Evolutionary conservation across 2,888 invertebrate species (phyloP).

Genomic region (Agrotis puta): DNA sequence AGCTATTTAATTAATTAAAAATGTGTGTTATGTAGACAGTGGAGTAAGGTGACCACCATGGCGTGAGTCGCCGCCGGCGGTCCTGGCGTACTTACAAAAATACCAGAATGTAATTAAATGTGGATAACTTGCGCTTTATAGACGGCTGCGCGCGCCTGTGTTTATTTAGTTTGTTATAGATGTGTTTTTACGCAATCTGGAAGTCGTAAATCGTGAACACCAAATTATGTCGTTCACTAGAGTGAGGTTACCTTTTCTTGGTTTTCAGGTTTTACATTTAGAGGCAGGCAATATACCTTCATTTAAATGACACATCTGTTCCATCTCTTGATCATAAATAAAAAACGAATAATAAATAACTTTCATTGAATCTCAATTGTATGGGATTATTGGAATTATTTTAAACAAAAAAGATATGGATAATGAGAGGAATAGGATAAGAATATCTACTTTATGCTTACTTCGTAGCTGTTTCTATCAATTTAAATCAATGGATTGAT

Average conservation of each 20-base stretch:
- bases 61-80: constrained; percentile 85
- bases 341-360: too few species aligned
- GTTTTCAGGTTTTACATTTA: constrained; percentile 44
- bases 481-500: too few species aligned
- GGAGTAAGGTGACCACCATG: constrained; percentile 79
- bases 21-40: constrained; percentile 40
- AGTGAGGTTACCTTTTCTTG: constrained; percentile 79
- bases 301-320: too few species aligned
- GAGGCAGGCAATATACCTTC: neutral
- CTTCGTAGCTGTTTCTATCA: too few species aligned
- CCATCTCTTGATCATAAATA: too few species aligned
- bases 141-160: constrained; percentile 88
- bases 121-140: constrained; percentile 90
- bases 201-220: constrained; percentile 90
- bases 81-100: constrained; percentile 89
- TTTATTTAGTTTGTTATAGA: constrained; percentile 90
- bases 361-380: too few species aligned
- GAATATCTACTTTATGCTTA: too few species aligned
- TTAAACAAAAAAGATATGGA: too few species aligned
- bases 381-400: too few species aligned
- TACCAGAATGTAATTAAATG: constrained; percentile 91
- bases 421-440: too few species aligned
- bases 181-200: constrained; percentile 91
- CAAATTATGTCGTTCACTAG: constrained; percentile 89
- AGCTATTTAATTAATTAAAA: constrained; percentile 32